Evolutionary conservation across 2,797 vertebrate genomes (phyloP).

Genomic region (Australoheros facetus): DNA sequence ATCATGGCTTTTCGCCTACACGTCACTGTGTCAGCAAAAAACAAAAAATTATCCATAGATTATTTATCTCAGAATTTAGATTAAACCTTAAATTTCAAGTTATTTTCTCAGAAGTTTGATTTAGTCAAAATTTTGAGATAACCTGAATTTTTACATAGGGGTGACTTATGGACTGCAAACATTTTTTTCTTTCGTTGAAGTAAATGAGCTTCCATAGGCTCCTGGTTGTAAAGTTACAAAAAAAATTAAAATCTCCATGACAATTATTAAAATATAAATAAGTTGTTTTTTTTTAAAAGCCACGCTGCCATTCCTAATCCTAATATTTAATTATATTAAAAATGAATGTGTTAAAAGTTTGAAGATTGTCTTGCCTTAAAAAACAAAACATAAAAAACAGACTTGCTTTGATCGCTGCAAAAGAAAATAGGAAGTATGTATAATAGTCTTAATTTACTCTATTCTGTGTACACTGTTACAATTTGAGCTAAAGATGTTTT

Average conservation of each 20-base stretch:
- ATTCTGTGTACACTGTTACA: constrained; percentile 60
- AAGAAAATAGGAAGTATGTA: constrained; percentile 40
- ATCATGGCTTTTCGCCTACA: not conserved
- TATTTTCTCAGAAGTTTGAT: too few species aligned
- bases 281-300: too few species aligned
- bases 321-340: not conserved
- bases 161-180: too few species aligned
- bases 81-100: too few species aligned
- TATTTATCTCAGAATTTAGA: not conserved
- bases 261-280: not conserved
- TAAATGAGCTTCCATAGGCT: not conserved
- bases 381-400: not conserved
- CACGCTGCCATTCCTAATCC: constrained; percentile 1
- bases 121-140: too few species aligned
- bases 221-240: constrained; percentile 1
- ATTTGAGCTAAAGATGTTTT: constrained; percentile 48
- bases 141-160: too few species aligned
- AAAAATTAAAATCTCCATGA: not conserved
- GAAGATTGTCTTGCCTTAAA: constrained; percentile 41
- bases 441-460: constrained; percentile 65
- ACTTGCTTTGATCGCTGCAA: constrained; percentile 37
- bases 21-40: not conserved
- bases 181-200: not conserved
- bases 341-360: not conserved
- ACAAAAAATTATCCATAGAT: not conserved